phyloP scores from a whole-genome alignment of 2,797 vertebrate genomes.

The Apogon hyalosoma region DNA sequence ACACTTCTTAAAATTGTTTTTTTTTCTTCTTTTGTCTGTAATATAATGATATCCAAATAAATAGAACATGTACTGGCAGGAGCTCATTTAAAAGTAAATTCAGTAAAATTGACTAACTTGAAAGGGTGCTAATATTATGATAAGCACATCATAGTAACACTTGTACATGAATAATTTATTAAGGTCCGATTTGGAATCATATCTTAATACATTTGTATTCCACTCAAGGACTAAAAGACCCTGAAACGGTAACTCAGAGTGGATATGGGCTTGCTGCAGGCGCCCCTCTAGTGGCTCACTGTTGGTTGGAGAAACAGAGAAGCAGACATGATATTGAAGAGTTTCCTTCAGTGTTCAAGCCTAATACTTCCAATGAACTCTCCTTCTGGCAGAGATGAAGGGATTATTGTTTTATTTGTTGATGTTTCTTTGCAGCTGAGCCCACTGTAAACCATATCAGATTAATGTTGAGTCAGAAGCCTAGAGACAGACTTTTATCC shows the following conservation, averaged over 20 bases:
- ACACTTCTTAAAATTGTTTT: not conserved
- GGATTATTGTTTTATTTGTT: constrained; percentile 60
- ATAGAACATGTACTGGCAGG: not conserved
- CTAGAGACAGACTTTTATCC: constrained; percentile 21
- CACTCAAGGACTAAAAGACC: constrained; percentile 63
- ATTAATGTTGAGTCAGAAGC: constrained; percentile 45
- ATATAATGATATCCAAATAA: not conserved
- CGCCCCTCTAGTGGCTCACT: constrained; percentile 42
- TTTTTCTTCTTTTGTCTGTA: not conserved
- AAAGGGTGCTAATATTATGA: constrained; percentile 25
- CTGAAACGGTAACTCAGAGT: constrained; percentile 70
- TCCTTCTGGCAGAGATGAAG: constrained; percentile 5
- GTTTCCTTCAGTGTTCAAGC: constrained; percentile 26
- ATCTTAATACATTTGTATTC: constrained; percentile 68
- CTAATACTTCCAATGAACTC: constrained; percentile 50
- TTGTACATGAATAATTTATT: constrained; percentile 43
- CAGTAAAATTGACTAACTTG: constrained; percentile 4
- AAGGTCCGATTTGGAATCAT: constrained; percentile 50
- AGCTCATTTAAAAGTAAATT: not conserved
- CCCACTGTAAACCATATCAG: constrained; percentile 31
- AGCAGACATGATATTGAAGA: constrained; percentile 43
- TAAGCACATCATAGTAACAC: constrained; percentile 30
- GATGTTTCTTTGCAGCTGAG: constrained; percentile 33
- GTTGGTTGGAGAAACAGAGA: constrained; percentile 48
- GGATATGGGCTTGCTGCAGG: constrained; percentile 50